A percentile compares a stretch with the other conserved stretches of the same genome.
Conservation (phyloP, 2,888 invertebrate species). For the Psylliodes chrysocephalus region DNA sequence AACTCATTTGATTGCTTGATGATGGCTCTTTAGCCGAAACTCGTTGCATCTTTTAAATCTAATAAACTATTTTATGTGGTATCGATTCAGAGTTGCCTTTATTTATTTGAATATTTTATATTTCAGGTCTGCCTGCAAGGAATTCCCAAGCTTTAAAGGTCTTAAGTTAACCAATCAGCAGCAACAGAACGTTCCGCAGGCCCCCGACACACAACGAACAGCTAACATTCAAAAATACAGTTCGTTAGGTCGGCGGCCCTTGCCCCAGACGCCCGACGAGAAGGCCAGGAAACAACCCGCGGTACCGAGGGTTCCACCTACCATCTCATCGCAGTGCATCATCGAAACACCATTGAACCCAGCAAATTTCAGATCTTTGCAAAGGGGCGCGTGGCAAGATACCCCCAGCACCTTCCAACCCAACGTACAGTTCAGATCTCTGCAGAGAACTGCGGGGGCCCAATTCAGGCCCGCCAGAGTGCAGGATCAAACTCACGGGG, state of each 20-base stretch:
- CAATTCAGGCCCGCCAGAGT: constrained; percentile 61
- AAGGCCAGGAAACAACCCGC: constrained; percentile 59
- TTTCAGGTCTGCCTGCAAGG: constrained; percentile 66
- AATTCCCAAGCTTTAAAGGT: constrained; percentile 66
- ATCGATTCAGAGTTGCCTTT: no score
- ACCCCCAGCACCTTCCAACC: constrained; percentile 52
- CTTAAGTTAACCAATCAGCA: constrained; percentile 68
- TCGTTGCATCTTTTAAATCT: no score
- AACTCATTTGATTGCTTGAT: no score
- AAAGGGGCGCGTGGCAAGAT: constrained; percentile 63
- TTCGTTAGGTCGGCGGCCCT: constrained; percentile 62
- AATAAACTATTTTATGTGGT: no score
- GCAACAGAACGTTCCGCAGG: constrained; percentile 51
- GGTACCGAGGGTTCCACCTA: constrained; percentile 61
- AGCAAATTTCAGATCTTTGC: constrained; percentile 67
- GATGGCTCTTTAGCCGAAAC: no score
- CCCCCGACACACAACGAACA: constrained; percentile 53
- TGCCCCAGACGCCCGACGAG: constrained; percentile 64
- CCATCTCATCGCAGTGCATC: constrained; percentile 52
- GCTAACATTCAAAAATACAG: constrained; percentile 65
- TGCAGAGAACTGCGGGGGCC: constrained; percentile 64
- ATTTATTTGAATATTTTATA: no score
- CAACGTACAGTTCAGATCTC: constrained; percentile 61
- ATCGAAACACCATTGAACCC: constrained; percentile 64
- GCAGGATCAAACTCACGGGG: constrained; percentile 62